Evolutionary conservation across 2,797 vertebrate genomes (phyloP).

Genomic region (Merluccius polli): DNA sequence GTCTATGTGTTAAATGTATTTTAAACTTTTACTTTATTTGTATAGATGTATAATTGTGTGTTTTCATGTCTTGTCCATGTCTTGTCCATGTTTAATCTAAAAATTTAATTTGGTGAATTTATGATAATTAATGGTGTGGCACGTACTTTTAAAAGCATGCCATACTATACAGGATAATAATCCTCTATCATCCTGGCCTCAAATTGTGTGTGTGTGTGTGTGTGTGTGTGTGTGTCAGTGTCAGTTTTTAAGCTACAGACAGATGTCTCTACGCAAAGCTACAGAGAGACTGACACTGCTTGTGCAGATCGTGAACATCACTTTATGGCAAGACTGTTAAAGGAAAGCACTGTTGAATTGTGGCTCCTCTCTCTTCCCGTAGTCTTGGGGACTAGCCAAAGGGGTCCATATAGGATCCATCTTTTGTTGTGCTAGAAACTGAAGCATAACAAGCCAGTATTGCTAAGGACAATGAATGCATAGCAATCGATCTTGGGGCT

Average conservation of each 20-base stretch:
- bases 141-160: slow-evolving; percentile 1
- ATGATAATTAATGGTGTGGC: slow-evolving; percentile 1
- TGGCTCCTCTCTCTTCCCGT: neutral
- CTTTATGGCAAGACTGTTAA: neutral
- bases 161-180: neutral
- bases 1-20: neutral
- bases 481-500: neutral
- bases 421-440: neutral
- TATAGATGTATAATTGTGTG: neutral
- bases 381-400: neutral
- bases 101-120: neutral
- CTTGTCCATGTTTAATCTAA: neutral
- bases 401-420: neutral
- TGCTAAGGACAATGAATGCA: neutral
- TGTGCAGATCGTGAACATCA: neutral
- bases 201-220: neutral
- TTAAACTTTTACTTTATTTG: neutral
- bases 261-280: neutral
- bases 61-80: neutral
- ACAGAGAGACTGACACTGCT: neutral
- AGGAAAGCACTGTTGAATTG: slow-evolving; percentile 9
- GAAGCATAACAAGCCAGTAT: neutral
- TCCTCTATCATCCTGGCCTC: neutral
- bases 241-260: neutral
- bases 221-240: slow-evolving; percentile 11